phyloP scores from a whole-genome alignment of 2,113 vertebrate species.

The Garra rufa region DNA sequence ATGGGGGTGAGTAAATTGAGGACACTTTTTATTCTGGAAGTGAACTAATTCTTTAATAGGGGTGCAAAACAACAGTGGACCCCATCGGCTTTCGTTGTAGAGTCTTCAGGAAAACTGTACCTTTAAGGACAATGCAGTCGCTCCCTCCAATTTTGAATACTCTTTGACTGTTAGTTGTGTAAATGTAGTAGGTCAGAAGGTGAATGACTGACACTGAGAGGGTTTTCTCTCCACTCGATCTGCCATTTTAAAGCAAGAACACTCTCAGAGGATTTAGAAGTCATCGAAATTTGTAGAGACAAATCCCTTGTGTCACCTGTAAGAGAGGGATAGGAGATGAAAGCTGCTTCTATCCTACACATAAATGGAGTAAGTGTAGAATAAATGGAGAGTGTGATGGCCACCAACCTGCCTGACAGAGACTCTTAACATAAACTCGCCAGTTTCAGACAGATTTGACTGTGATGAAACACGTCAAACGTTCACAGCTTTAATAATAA shows the following conservation, averaged over 20 bases:
- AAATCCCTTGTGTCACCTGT: constrained; percentile 51
- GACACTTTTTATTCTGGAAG: no score
- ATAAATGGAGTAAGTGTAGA: constrained; percentile 43
- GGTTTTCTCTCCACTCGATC: constrained; percentile 3
- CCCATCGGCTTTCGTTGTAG: neutral
- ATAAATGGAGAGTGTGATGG: neutral
- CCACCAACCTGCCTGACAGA: neutral
- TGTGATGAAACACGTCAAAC: neutral
- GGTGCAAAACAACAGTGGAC: neutral
- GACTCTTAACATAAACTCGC: neutral
- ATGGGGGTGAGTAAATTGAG: no score
- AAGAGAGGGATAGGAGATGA: constrained; percentile 33
- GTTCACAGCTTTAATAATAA: neutral
- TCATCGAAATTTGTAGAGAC: constrained; percentile 23
- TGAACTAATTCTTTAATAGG: neutral
- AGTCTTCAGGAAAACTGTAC: neutral
- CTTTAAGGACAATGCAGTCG: neutral
- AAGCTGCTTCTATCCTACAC: constrained; percentile 42
- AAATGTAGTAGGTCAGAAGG: neutral
- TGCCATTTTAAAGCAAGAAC: constrained; percentile 40
- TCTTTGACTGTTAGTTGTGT: neutral
- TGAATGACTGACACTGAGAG: constrained; percentile 24
- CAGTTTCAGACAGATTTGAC: neutral
- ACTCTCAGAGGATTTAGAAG: constrained; percentile 50
- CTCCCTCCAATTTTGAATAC: neutral